A percentile compares a stretch with the other conserved stretches of the same genome.
Evolutionary conservation across 2,113 vertebrate genomes (phyloP).

Genomic region (Triplophysa dalaica): DNA sequence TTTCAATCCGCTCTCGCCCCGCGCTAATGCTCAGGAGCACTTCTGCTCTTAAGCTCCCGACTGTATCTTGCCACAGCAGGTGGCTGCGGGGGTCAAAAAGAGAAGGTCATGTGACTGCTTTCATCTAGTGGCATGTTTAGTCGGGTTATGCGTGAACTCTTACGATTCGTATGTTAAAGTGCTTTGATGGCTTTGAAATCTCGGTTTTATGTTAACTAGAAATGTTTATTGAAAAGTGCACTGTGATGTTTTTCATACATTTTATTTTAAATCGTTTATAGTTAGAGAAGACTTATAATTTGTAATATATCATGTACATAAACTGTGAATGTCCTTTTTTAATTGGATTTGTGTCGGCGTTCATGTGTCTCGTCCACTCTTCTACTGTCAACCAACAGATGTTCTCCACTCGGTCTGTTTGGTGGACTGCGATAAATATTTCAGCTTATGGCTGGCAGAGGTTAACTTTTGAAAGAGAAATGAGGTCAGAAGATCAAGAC

Average conservation of each 20-base stretch:
- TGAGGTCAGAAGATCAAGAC: constrained; percentile 28
- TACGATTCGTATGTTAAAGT: background rate
- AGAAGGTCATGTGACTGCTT: constrained; percentile 30
- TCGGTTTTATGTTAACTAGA: background rate
- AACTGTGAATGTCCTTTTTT: no score
- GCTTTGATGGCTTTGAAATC: background rate
- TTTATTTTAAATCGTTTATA: no score
- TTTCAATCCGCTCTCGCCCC: constrained; percentile 30
- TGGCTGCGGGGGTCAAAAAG: constrained; percentile 21
- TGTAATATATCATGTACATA: background rate
- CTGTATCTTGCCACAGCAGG: constrained; percentile 36
- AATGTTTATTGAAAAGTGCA: no score
- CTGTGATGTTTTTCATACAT: no score
- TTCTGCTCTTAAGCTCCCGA: constrained; percentile 31
- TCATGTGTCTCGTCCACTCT: constrained; percentile 12
- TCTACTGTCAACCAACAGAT: constrained; percentile 25
- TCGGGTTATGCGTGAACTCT: background rate
- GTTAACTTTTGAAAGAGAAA: constrained; percentile 40
- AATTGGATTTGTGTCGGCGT: background rate
- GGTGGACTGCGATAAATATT: constrained; percentile 31
- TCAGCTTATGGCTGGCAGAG: constrained; percentile 26
- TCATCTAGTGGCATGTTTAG: background rate
- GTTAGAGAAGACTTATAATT: no score
- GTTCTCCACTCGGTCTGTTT: constrained; percentile 27
- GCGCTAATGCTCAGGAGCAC: constrained; percentile 17